Evolutionary conservation across 2,113 vertebrate genomes (phyloP).

Genomic region (Leuciscus idus): DNA sequence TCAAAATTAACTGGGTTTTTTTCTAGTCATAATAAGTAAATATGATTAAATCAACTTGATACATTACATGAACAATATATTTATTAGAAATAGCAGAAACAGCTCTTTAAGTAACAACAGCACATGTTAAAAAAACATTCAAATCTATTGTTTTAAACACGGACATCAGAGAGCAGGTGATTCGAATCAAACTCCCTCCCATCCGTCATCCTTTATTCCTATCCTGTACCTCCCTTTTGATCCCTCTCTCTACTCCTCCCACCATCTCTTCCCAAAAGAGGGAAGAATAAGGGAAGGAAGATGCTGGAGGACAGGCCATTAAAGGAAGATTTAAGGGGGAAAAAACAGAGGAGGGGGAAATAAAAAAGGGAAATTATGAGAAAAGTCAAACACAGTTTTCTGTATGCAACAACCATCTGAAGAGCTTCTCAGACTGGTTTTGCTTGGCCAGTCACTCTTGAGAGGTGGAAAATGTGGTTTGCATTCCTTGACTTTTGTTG

Average conservation of each 20-base stretch:
- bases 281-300: background rate
- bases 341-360: constrained; percentile 40
- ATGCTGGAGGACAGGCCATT: constrained; percentile 20
- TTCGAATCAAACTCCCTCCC: constrained; percentile 45
- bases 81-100: background rate
- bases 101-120: background rate
- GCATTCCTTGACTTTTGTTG: constrained; percentile 90
- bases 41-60: background rate
- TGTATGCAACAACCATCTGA: background rate
- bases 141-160: constrained; percentile 54
- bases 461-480: constrained; percentile 79
- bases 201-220: constrained; percentile 43
- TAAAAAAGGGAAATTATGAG: constrained; percentile 35
- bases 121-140: background rate
- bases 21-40: background rate
- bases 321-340: constrained; percentile 47
- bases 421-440: constrained; percentile 44
- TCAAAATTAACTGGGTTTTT: background rate
- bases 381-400: background rate
- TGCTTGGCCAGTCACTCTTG: constrained; percentile 39
- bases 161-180: constrained; percentile 56
- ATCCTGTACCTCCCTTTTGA: constrained; percentile 28
- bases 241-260: constrained; percentile 46
- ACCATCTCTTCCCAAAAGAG: constrained; percentile 4
- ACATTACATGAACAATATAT: background rate